A percentile compares a stretch with the other conserved stretches of the same genome.
Evolutionary conservation across 2,113 vertebrate genomes (phyloP).

Genomic region (Dermatemys mawii): DNA sequence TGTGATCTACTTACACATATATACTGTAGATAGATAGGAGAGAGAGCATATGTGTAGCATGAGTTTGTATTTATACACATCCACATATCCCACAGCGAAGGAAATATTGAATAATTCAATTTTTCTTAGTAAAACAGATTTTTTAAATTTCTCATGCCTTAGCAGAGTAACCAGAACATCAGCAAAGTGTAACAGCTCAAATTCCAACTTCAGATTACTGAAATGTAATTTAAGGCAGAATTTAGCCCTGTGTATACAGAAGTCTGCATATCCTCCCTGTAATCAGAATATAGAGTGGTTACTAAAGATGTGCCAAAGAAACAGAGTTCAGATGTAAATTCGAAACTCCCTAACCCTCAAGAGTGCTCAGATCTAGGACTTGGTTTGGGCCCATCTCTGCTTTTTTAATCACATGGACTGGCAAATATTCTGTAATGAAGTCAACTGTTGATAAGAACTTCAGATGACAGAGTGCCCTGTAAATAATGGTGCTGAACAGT

Average conservation of each 20-base stretch:
- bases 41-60: fast-evolving
- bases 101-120: conserved; percentile 17
- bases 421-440: not conserved
- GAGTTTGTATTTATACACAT: not conserved
- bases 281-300: not conserved
- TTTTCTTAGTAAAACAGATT: not conserved
- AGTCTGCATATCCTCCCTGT: not conserved
- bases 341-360: not conserved
- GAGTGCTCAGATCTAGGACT: not conserved
- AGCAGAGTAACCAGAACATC: not conserved
- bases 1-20: conserved; percentile 18
- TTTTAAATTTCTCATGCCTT: not conserved
- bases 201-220: not conserved
- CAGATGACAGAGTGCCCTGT: not conserved
- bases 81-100: not conserved
- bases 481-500: not conserved
- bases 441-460: not conserved
- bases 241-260: not conserved
- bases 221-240: not conserved
- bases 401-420: not conserved
- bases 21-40: not conserved
- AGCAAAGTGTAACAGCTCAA: not conserved
- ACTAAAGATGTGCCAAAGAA: not conserved
- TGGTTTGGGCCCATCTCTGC: not conserved
- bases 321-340: not conserved